A percentile compares a stretch with the other conserved stretches of the same genome.
Evolutionary conservation across 2,113 vertebrate genomes (phyloP).

Genomic region (Dromiciops gliroides): DNA sequence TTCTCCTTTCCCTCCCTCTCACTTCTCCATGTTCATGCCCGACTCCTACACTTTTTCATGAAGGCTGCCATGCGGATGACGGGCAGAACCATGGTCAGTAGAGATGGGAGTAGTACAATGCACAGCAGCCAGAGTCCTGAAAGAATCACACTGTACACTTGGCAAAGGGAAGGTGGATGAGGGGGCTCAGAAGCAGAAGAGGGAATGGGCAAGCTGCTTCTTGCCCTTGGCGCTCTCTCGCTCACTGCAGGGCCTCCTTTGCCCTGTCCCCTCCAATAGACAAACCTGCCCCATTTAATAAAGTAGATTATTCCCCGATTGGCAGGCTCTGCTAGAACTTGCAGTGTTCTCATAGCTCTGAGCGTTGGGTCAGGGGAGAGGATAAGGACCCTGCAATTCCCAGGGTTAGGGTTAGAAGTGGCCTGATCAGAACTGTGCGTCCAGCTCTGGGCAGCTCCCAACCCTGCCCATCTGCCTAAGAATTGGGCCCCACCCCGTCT

Average conservation of each 20-base stretch:
- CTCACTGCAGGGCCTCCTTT: too few species aligned
- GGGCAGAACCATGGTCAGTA: background rate
- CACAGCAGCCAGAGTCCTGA: background rate
- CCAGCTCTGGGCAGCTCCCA: too few species aligned
- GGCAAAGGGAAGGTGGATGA: background rate
- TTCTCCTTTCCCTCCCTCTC: background rate
- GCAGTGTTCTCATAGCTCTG: background rate
- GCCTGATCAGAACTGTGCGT: too few species aligned
- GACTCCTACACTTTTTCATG: background rate
- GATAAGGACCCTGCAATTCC: too few species aligned
- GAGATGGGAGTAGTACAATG: fast-evolving
- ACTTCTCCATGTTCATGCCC: background rate
- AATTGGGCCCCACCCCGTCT: too few species aligned
- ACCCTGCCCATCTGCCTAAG: too few species aligned
- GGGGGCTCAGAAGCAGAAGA: background rate
- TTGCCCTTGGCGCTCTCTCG: slow-evolving; percentile 12
- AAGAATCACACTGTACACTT: background rate
- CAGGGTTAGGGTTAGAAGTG: too few species aligned
- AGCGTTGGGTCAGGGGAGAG: background rate
- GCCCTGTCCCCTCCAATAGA: too few species aligned
- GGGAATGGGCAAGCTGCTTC: background rate
- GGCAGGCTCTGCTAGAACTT: too few species aligned
- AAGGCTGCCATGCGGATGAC: background rate
- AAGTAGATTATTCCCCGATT: background rate
- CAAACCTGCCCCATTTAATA: background rate